phyloP scores from a whole-genome alignment of 2,113 vertebrate genomes.

The Stegostoma tigrinum region DNA sequence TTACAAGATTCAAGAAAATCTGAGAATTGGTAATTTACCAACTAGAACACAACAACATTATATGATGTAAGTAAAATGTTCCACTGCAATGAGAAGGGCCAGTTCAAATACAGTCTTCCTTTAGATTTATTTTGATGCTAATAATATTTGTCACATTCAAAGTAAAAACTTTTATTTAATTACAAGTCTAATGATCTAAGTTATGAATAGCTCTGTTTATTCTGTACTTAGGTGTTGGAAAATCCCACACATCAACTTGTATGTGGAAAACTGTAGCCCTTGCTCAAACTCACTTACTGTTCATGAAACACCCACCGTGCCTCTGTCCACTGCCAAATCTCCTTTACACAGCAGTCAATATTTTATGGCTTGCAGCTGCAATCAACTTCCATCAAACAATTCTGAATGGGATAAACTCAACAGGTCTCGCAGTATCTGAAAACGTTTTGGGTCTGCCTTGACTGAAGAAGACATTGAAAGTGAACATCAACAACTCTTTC shows the following conservation, averaged over 20 bases:
- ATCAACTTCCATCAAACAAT: not conserved
- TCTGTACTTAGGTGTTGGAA: not conserved
- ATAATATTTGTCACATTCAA: not conserved
- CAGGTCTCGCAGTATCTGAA: no score
- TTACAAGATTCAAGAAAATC: slow-evolving; percentile 3
- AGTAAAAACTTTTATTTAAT: slow-evolving; percentile 17
- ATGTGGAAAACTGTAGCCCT: not conserved
- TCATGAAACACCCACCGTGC: not conserved
- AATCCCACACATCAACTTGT: slow-evolving; percentile 11
- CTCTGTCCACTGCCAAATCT: not conserved
- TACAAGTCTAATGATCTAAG: not conserved
- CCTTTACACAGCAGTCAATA: not conserved
- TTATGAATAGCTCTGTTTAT: not conserved
- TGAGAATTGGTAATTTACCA: not conserved
- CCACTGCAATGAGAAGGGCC: not conserved
- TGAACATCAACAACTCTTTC: no score
- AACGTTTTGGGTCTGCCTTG: no score
- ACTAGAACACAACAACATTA: not conserved
- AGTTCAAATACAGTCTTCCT: not conserved
- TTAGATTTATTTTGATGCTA: slow-evolving; percentile 5
- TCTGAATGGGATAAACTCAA: no score
- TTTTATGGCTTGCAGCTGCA: not conserved
- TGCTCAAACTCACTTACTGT: not conserved
- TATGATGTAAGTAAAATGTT: slow-evolving; percentile 19
- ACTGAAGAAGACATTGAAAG: no score